Base-by-base conservation (phyloP, 2,888 invertebrate genomes). In the Alsophila aescularia region DNA sequence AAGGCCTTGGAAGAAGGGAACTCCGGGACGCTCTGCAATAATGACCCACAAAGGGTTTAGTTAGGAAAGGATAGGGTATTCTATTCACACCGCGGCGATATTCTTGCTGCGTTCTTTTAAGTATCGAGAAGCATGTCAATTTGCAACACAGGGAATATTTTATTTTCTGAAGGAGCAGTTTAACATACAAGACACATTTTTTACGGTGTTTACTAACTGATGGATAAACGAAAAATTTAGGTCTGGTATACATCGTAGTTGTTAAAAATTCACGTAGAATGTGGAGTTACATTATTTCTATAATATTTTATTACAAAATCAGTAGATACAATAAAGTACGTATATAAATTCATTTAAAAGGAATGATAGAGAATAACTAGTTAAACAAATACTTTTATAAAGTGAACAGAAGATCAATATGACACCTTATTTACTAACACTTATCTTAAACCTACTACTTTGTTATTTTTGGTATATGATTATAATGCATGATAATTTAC, bases 381-480 rank as follows among this genome's bases (percentile, higher is more conserved):
- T 24, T 24, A 24, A 1, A 24, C 5, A 12, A 18, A 21, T 21
- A 18, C 21, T 21, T 37, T 12, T 16, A n/a, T 2, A 5, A 12
- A 12, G 12, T 16, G 5, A 31, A 16, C 10, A 31, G 42, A 13
- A 37, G 42, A 42, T 14, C 31, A 43, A 36, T 43, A 9, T 49
- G 29, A 27, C 21, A 34, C 14, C 37, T 49, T 55, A 50, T 32
- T 35, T 32, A 29, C 34, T 57, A 54, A 44, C 14, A 45, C 40
- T 44, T 48, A 53, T 49, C 45, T 62, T 66, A 57, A 67, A 65
- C 67, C 66, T 72, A 75, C 53, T 69, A 41, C 69, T 71, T 71
- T 75, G 77, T 81, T 81, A 81, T 81, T 77, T 82, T 81, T 81
- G 79, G 79, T 81, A 81, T 79, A 74, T 69, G 45, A 50, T 51